A percentile compares a stretch with the other conserved stretches of the same genome.
These are phyloP conservation scores for Melanaphis sacchari DNA, from an alignment of 1,140 invertebrate species.

Conservation along the genomic window DNA sequence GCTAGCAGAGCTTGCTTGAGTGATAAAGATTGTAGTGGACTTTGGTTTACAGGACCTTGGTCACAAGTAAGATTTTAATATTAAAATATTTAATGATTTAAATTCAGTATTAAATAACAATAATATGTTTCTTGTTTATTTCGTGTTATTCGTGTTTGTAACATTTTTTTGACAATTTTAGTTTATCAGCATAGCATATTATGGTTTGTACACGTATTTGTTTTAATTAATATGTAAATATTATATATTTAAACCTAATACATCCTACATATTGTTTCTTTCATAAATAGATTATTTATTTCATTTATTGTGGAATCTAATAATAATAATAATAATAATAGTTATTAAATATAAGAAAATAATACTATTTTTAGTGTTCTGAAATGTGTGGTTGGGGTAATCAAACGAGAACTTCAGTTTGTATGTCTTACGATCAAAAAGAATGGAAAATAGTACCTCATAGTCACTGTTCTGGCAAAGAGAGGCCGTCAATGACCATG, in stretches of 20 bases:
- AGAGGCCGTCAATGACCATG: constrained; percentile 62
- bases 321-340: not conserved
- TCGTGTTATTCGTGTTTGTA: not conserved
- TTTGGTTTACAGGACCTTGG: constrained; percentile 74
- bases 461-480: constrained; percentile 62
- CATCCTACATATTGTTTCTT: not conserved
- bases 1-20: constrained; percentile 68
- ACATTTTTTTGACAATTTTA: not conserved
- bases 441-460: constrained; percentile 61
- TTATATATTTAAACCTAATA: not conserved
- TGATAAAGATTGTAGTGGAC: constrained; percentile 68
- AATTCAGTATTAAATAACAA: not conserved
- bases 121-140: not conserved
- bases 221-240: not conserved
- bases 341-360: not conserved
- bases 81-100: not conserved
- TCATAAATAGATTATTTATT: not conserved
- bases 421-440: constrained; percentile 64
- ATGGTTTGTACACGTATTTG: not conserved
- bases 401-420: constrained; percentile 70
- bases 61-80: constrained; percentile 64
- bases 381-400: constrained; percentile 70
- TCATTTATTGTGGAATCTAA: not conserved
- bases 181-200: not conserved
- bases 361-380: constrained; percentile 67